A percentile compares a stretch with the other conserved stretches of the same genome.
These are phyloP conservation scores for Nesidiocoris tenuis DNA, from an alignment of 2,888 invertebrate species.

Conservation along the genomic window DNA sequence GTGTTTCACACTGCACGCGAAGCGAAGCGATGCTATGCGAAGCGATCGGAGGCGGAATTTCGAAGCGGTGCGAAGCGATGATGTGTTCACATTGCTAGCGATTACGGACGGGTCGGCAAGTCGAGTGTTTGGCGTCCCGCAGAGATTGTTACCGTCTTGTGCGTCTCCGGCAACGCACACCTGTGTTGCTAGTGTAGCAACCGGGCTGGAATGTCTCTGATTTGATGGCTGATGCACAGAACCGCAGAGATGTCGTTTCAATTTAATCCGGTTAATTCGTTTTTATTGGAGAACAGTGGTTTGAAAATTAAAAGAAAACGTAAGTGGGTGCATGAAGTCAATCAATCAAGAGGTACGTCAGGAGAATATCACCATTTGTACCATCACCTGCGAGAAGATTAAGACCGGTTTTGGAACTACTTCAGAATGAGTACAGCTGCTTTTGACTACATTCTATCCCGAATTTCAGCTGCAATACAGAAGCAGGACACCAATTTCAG, in stretches of 20 bases:
- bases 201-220: no score
- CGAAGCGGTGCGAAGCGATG: no score
- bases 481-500: constrained; percentile 25
- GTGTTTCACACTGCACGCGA: no score
- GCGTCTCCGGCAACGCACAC: no score
- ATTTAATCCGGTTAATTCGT: neutral
- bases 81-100: no score
- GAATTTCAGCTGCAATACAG: neutral
- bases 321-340: neutral
- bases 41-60: no score
- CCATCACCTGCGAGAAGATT: neutral
- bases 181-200: no score
- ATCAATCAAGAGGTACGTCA: neutral
- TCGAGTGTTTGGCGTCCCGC: no score
- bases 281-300: neutral
- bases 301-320: neutral
- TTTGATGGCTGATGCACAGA: no score
- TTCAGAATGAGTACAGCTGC: neutral
- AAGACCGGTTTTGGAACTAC: neutral
- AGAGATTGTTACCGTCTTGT: no score
- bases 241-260: neutral
- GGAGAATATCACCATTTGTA: neutral
- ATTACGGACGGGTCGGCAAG: no score
- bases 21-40: no score
- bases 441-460: neutral